These are phyloP conservation scores for Callithrix jacchus DNA, from an alignment of 2,113 vertebrate genomes.

Conservation along the genomic window DNA sequence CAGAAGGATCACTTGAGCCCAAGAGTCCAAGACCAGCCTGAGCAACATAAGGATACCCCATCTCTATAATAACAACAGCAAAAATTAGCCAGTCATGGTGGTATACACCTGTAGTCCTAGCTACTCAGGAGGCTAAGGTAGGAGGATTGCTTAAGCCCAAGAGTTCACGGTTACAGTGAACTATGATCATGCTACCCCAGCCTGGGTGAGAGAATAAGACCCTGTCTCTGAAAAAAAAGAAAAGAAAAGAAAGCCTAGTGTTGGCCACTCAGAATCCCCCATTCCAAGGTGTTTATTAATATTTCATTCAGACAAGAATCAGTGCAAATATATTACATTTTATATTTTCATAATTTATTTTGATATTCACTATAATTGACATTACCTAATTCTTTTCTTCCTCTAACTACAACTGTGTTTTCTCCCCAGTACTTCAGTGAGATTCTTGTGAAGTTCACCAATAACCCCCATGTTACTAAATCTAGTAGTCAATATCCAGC, in stretches of 20 bases:
- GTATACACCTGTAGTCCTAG: background rate
- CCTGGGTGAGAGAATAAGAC: background rate
- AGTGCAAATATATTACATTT: background rate
- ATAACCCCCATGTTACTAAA: background rate
- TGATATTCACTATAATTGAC: background rate
- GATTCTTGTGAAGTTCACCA: background rate
- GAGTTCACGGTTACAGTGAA: background rate
- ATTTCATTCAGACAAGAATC: background rate
- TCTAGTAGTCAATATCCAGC: background rate
- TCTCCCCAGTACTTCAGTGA: background rate
- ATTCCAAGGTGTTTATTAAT: background rate
- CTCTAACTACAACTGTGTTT: background rate
- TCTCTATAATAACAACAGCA: background rate
- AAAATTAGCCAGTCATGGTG: background rate
- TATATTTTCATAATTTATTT: background rate
- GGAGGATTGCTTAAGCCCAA: background rate
- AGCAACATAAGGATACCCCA: background rate
- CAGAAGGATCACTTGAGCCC: background rate
- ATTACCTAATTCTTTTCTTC: background rate
- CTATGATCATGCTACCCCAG: background rate
- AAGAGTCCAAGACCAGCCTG: background rate
- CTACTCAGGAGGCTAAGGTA: background rate
- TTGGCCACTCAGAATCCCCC: background rate
- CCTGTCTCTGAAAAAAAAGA: background rate
- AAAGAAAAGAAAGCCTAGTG: background rate